phyloP scores from a whole-genome alignment of 2,797 vertebrate species.

The Pelodytes ibericus region DNA sequence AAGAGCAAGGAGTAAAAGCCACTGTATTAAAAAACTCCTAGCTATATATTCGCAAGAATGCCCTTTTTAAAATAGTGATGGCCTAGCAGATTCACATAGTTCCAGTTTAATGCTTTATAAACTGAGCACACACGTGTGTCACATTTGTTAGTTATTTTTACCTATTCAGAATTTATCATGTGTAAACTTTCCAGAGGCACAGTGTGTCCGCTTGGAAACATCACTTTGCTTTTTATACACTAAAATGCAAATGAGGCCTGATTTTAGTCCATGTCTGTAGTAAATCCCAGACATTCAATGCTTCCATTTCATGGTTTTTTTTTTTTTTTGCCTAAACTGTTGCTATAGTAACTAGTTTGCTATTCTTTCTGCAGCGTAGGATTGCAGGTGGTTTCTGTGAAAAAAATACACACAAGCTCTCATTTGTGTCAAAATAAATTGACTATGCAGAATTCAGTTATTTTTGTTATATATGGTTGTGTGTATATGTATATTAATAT shows the following conservation, averaged over 20 bases:
- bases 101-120: constrained; percentile 6
- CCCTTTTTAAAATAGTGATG: neutral
- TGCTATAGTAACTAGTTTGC: constrained; percentile 56
- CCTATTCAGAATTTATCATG: constrained; percentile 32
- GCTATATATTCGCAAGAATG: neutral
- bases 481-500: too few species aligned
- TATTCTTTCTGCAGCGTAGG: constrained; percentile 67
- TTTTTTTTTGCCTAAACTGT: constrained; percentile 58
- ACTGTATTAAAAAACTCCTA: too few species aligned
- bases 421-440: constrained; percentile 28
- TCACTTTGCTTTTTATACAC: constrained; percentile 68
- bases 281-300: constrained; percentile 62
- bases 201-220: constrained; percentile 59
- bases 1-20: too few species aligned
- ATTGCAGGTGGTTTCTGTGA: constrained; percentile 70
- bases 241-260: constrained; percentile 76
- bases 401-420: neutral
- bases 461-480: too few species aligned
- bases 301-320: constrained; percentile 73
- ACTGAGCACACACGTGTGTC: constrained; percentile 24
- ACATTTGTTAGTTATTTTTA: constrained; percentile 14
- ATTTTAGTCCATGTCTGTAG: constrained; percentile 61
- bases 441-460: too few species aligned
- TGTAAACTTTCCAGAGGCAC: constrained; percentile 37
- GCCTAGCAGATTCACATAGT: constrained; percentile 6